A percentile compares a stretch with the other conserved stretches of the same genome.
Conservation (phyloP, 2,113 vertebrate genomes). For the Probosciger aterrimus region DNA sequence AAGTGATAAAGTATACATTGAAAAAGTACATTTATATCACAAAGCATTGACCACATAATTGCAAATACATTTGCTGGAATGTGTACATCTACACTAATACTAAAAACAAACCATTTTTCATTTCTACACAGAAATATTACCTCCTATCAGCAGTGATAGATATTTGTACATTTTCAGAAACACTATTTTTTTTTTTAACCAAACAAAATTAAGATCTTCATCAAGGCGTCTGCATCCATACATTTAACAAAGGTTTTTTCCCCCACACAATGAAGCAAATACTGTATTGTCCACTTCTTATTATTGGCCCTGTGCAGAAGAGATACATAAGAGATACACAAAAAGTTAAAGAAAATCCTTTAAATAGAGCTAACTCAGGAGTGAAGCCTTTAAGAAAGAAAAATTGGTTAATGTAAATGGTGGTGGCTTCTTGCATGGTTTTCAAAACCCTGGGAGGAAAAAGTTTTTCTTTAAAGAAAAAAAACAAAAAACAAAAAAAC, state of each 20-base stretch:
- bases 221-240: constrained; percentile 99
- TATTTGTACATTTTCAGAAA: constrained; percentile 94
- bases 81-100: constrained; percentile 97
- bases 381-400: constrained; percentile 90
- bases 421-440: constrained; percentile 83
- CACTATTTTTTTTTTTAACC: constrained; percentile 86
- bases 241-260: constrained; percentile 99
- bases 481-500: neutral
- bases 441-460: constrained; percentile 85
- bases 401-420: constrained; percentile 82
- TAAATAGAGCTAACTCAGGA: constrained; percentile 83
- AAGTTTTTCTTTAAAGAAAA: constrained; percentile 61
- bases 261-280: constrained; percentile 99
- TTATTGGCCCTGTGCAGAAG: constrained; percentile 99
- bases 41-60: constrained; percentile 96
- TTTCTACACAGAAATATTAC: constrained; percentile 96
- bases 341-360: constrained; percentile 97
- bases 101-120: constrained; percentile 98
- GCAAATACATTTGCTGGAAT: constrained; percentile 99
- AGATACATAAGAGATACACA: constrained; percentile 99
- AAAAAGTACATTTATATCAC: constrained; percentile 98
- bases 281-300: constrained; percentile 99
- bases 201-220: constrained; percentile 99
- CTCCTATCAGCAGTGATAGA: constrained; percentile 89
- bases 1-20: constrained; percentile 99